Evolutionary conservation across 2,797 vertebrate genomes (phyloP).

Genomic region (Aselliscus stoliczkanus): DNA sequence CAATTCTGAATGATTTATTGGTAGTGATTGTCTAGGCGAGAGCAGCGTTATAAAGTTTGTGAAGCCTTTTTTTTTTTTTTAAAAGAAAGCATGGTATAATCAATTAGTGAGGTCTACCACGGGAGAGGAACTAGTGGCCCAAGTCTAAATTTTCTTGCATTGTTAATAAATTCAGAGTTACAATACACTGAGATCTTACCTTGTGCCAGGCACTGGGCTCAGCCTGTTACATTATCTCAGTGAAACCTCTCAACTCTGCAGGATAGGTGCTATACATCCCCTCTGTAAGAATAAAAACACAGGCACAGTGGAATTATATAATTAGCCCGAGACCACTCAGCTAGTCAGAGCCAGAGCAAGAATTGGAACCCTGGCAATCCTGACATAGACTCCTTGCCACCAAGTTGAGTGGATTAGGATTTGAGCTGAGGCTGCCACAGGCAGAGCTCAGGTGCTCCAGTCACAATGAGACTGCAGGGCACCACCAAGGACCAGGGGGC

Average conservation of each 20-base stretch:
- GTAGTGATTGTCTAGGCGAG: background rate
- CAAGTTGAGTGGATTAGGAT: background rate
- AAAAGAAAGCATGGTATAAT: background rate
- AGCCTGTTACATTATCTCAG: background rate
- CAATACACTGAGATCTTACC: background rate
- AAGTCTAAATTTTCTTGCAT: constrained; percentile 1
- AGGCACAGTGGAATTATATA: background rate
- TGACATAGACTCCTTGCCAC: background rate
- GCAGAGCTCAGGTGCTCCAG: background rate
- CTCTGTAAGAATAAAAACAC: background rate
- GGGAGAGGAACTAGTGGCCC: background rate
- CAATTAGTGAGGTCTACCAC: background rate
- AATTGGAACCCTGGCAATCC: background rate
- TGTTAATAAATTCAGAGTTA: constrained; percentile 7
- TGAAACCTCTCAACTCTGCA: background rate
- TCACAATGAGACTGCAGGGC: background rate
- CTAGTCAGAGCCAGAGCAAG: background rate
- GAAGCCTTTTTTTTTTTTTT: background rate
- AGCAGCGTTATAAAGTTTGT: background rate
- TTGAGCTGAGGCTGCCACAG: background rate
- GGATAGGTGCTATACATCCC: background rate
- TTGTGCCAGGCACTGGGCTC: background rate
- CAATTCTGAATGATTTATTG: constrained; percentile 8
- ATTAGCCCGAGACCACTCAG: background rate
- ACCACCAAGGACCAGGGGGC: background rate